Base-by-base conservation (phyloP, 2,888 invertebrate genomes). In the Protodeltote pygarga region DNA sequence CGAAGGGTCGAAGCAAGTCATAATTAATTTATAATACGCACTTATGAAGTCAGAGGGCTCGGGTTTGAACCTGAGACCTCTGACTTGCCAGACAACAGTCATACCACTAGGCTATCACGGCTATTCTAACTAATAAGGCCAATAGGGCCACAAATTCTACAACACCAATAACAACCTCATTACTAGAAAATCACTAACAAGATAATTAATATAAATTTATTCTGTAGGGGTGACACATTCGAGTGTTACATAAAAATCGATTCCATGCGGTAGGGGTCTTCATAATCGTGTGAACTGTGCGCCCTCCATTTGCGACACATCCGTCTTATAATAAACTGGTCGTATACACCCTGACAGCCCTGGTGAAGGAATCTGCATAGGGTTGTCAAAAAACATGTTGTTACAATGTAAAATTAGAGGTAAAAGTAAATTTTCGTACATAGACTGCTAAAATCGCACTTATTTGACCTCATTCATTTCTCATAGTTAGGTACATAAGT, bases 261-360 rank as follows among this genome's bases (percentile, higher is more conserved):
- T 47, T 21, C 45, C 61, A 52, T 48, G 44, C 48, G 58, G 55
- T 27, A 29, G 41, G 50, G 46, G 52, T 54, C 60, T 42, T 66
- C 72, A 78, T 78, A 77, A 78, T 73, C 81, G 81, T 80, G 86
- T 76, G 83, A 84, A 75, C 65, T 69, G 65, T 60, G 49, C 45
- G 59, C 75, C 81, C 75, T 61, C 62, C 77, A 74, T 79, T 77
- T 75, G n/a, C n/a, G 77, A 73, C 77, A 73, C 82, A 81, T 87
- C 85, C 83, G 84, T 75, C 76, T 70, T 67, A 60, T 79, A 77
- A 82, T 80, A 77, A 81, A 63, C 64, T 38, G 66, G 64, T 65
- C 55, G 51, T 61, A 47, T 50, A 61, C 55, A 50, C 45, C 49
- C 60, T 68, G 71, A 75, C 76, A 75, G 64, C 73, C 73, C 73